phyloP scores from a whole-genome alignment of 2,797 vertebrate genomes.

The Coreius guichenoti region DNA sequence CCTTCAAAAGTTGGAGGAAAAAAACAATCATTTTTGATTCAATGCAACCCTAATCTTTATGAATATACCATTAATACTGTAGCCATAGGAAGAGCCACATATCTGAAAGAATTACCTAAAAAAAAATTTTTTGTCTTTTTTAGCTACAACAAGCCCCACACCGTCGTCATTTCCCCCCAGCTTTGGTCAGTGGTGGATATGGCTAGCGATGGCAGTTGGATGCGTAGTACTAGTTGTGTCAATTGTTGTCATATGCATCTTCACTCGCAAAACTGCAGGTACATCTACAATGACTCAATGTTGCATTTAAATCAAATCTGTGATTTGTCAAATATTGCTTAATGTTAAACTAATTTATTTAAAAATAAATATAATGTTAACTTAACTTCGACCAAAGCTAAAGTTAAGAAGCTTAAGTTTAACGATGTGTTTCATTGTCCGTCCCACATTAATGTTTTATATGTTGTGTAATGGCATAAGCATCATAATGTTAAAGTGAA shows the following conservation, averaged over 20 bases:
- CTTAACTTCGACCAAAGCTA: neutral
- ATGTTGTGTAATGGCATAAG: neutral
- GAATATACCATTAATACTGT: neutral
- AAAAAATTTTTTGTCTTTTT: neutral
- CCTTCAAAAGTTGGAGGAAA: neutral
- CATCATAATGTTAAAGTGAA: neutral
- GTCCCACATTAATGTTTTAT: neutral
- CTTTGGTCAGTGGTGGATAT: conserved; percentile 30
- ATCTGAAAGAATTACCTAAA: neutral
- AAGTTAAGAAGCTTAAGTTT: neutral
- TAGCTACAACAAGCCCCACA: neutral
- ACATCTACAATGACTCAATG: neutral
- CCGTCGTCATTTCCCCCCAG: accelerated
- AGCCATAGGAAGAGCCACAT: neutral
- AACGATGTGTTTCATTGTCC: neutral
- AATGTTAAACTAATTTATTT: neutral
- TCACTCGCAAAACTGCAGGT: conserved; percentile 44
- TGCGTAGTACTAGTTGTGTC: neutral
- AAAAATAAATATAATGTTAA: neutral
- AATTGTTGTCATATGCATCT: neutral
- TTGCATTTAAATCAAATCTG: neutral
- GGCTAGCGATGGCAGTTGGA: conserved; percentile 1
- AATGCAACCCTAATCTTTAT: neutral
- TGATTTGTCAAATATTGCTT: neutral
- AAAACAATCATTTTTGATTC: neutral